phyloP scores from a whole-genome alignment of 2,888 invertebrate species.

The Xanthostigma xanthostigma region DNA sequence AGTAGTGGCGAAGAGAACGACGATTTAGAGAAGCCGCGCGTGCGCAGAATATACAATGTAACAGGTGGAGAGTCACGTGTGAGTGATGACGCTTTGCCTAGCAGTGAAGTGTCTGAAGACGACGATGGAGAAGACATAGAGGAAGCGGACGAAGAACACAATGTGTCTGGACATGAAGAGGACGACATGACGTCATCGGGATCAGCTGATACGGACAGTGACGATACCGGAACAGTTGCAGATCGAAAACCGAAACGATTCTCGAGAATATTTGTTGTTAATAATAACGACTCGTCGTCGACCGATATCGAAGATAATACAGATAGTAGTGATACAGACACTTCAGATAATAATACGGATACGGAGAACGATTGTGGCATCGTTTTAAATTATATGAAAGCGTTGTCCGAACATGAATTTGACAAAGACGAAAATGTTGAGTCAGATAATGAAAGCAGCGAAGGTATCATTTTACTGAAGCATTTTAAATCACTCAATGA shows the following conservation, averaged over 20 bases:
- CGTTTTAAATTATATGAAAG: conserved; percentile 24
- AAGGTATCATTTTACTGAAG: neutral
- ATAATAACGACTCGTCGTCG: conserved; percentile 40
- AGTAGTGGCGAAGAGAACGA: conserved; percentile 33
- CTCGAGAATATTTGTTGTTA: conserved; percentile 53
- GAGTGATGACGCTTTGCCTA: conserved; percentile 24
- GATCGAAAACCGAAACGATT: conserved; percentile 38
- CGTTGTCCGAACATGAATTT: conserved; percentile 15
- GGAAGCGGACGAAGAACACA: conserved; percentile 15
- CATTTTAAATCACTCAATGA: neutral
- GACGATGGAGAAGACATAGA: conserved; percentile 21
- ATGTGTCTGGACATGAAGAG: conserved; percentile 30
- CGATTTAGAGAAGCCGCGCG: conserved; percentile 21
- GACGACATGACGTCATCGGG: conserved; percentile 20
- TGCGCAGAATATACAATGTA: conserved; percentile 23
- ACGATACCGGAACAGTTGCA: conserved; percentile 39
- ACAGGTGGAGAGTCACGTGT: conserved; percentile 21
- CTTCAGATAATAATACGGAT: conserved; percentile 47
- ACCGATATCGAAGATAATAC: conserved; percentile 41
- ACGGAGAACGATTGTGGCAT: conserved; percentile 35
- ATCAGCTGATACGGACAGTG: conserved; percentile 29
- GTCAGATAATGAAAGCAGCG: neutral
- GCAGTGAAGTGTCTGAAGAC: conserved; percentile 24
- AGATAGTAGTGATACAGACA: conserved; percentile 40
- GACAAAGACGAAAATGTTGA: conserved; percentile 1